Percentiles rank a stretch among this genome's conserved stretches.
These are phyloP conservation scores for Trachelus troglodyta DNA, from an alignment of 2,888 invertebrate genomes.

Conservation along the genomic window DNA sequence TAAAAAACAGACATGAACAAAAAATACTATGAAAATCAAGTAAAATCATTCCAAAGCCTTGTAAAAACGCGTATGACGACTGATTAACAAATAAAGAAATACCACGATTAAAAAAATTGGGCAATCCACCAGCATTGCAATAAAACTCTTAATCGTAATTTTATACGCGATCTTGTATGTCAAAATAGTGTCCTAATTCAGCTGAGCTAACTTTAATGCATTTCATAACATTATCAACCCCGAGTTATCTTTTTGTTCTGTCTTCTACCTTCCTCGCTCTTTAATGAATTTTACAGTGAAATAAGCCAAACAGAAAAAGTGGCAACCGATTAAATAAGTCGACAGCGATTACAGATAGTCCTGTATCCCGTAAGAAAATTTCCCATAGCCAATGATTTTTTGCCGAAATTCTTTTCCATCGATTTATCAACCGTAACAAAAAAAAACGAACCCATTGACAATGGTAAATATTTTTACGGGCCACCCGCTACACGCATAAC, in stretches of 20 bases:
- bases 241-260: not conserved
- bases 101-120: not conserved
- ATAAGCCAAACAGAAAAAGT: not conserved
- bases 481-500: not conserved
- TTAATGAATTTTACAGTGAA: not conserved
- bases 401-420: too few relatives aligned
- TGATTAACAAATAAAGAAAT: not conserved
- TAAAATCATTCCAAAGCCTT: not conserved
- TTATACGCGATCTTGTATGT: not conserved
- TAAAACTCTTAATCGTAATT: not conserved
- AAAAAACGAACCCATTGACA: too few relatives aligned
- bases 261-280: not conserved
- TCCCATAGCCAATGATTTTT: too few relatives aligned
- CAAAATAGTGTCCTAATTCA: not conserved
- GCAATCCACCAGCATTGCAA: not conserved
- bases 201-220: not conserved
- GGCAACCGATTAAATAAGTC: not conserved
- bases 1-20: not conserved
- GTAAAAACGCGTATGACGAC: not conserved
- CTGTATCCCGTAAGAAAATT: not conserved
- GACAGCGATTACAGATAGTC: not conserved
- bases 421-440: too few relatives aligned
- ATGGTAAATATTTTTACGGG: too few relatives aligned
- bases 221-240: not conserved
- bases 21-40: not conserved